Base-by-base conservation (phyloP, 2,888 invertebrate genomes). In the Sclerodermus sp. region DNA sequence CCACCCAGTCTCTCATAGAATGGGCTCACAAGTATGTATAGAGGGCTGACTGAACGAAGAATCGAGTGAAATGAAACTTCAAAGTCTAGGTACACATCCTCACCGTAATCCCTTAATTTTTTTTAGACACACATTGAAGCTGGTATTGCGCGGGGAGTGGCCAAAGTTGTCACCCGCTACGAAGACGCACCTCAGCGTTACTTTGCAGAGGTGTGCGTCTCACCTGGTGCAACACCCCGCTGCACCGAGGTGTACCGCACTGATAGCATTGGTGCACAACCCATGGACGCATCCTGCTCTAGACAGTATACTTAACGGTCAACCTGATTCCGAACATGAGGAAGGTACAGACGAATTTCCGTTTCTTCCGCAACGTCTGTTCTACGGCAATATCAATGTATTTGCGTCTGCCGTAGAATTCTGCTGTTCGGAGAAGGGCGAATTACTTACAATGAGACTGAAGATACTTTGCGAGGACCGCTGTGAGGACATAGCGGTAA, bases 401-500 rank as follows among this genome's bases (percentile, higher is more conserved):
- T n/a, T n/a, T n/a, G n/a, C n/a, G n/a, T n/a, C n/a, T n/a, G n/a
- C n/a, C n/a, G 45, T 81, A 79, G 81, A 81, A 77, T 86, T 85
- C 81, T 82, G 86, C 71, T 81, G 80, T 60, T 80, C 82, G 64
- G 87, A 87, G 77, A 82, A 83, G 51, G 83, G 83, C 40, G 80
- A 82, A 60, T 79, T 85, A 71, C 80, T 86, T 67, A 80, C 82
- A 68, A 81, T 83, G 76, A 81, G 87, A 58, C 79, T 87, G 58
- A 83, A 84, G 51, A 84, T 84, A 74, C 80, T 87, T 59, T 83
- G 83, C 64, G 80, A 83, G 64, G 82, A 84, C 51, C 82, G 82
- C 60, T 83, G 84, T 79, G 82, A 83, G 74, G 85, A 85, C 72
- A 77, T 86, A 55, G 87, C 86, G 57, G 78, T 84, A 48, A 73